phyloP scores from a whole-genome alignment of 2,888 invertebrate genomes.

The Teleogryllus oceanicus region DNA sequence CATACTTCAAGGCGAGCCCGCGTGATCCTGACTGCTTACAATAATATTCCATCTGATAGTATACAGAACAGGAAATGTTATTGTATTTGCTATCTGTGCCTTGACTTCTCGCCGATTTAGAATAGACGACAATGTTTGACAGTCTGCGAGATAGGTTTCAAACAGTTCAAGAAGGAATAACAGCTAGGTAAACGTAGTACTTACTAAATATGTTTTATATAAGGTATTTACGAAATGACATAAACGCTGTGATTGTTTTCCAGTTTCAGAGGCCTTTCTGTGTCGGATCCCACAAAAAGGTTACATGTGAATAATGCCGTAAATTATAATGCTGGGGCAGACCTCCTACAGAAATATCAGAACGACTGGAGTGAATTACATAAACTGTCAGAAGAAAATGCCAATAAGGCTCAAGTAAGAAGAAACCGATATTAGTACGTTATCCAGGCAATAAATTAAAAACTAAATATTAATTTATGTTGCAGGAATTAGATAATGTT shows the following conservation, averaged over 20 bases:
- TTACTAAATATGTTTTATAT: not conserved
- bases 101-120: no score
- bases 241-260: slow-evolving; percentile 12
- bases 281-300: slow-evolving; percentile 29
- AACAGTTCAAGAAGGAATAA: slow-evolving; percentile 52
- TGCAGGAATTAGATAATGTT: slow-evolving; percentile 46
- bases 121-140: slow-evolving; percentile 44
- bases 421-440: not conserved
- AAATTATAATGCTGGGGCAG: slow-evolving; percentile 63
- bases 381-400: slow-evolving; percentile 63
- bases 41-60: no score
- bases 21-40: not conserved
- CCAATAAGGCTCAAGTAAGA: slow-evolving; percentile 53
- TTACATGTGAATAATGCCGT: slow-evolving; percentile 39
- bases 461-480: slow-evolving; percentile 26
- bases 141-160: slow-evolving; percentile 51
- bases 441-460: not conserved
- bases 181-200: slow-evolving; percentile 42
- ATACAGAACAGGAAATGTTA: no score
- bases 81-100: no score
- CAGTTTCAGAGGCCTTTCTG: slow-evolving; percentile 39
- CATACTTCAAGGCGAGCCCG: not conserved
- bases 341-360: slow-evolving; percentile 66
- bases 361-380: slow-evolving; percentile 69
- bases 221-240: not conserved